phyloP scores from a whole-genome alignment of 2,113 vertebrate genomes.

The Merops nubicus region DNA sequence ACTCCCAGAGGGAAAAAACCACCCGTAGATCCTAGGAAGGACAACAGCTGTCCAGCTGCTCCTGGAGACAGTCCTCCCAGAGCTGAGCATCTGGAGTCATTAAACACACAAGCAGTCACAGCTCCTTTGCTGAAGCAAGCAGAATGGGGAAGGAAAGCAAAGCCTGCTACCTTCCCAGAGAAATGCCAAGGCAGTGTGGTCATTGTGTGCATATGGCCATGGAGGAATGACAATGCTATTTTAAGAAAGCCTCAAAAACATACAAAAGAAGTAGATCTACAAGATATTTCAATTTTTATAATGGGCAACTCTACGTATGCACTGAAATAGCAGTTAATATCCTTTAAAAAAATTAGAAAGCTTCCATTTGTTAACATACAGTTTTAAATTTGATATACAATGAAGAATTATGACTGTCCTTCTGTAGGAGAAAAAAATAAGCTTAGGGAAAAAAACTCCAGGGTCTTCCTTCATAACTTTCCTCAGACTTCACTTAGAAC shows the following conservation, averaged over 20 bases:
- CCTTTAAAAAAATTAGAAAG: not conserved
- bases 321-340: not conserved
- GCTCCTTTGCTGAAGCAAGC: not conserved
- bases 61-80: not conserved
- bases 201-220: not conserved
- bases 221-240: not conserved
- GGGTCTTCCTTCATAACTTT: not conserved
- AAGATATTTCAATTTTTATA: not conserved
- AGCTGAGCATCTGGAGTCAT: not conserved
- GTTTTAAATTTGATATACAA: not conserved
- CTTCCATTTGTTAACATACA: not conserved
- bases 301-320: not conserved
- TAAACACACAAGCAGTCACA: not conserved
- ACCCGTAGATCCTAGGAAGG: not conserved
- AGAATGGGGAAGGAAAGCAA: not conserved
- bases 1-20: not conserved
- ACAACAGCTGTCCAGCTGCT: slow-evolving; percentile 1
- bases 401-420: not conserved
- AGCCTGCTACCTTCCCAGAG: not conserved
- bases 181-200: not conserved
- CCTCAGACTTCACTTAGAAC: not conserved
- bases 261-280: not conserved
- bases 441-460: not conserved
- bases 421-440: not conserved
- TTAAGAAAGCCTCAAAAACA: not conserved